These are phyloP conservation scores for Drosophila atripex DNA, from an alignment of 2,888 invertebrate species.

Conservation along the genomic window DNA sequence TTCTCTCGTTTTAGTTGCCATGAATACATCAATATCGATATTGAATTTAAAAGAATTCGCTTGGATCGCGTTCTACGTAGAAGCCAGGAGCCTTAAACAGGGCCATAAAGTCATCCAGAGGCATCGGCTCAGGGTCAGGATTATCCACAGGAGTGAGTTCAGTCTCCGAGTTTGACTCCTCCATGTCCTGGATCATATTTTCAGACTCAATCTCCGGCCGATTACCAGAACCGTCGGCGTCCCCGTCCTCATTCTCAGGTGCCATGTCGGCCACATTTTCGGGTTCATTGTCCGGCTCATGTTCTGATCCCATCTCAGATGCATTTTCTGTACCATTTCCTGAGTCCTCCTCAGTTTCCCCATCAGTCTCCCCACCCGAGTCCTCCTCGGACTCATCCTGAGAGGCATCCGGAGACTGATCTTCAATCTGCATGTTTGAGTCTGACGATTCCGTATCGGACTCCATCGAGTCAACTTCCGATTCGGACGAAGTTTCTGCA, in stretches of 20 bases:
- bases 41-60: neutral
- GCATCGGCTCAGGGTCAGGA: neutral
- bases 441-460: neutral
- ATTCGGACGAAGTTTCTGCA: neutral
- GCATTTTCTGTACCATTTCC: neutral
- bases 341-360: neutral
- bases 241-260: too few relatives aligned
- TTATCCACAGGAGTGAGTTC: neutral
- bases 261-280: too few relatives aligned
- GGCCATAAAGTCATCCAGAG: neutral
- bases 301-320: neutral
- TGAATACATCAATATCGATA: constrained; percentile 64
- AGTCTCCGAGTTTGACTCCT: neutral
- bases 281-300: neutral
- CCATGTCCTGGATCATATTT: too few relatives aligned
- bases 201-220: neutral
- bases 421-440: neutral
- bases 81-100: neutral
- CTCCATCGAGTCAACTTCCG: neutral
- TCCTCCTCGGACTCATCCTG: neutral
- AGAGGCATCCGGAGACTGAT: neutral
- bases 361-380: neutral
- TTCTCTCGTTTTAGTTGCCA: constrained; percentile 50
- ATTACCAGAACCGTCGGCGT: too few relatives aligned
- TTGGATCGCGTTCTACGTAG: neutral